phyloP scores from a whole-genome alignment of 2,797 vertebrate species.

The Discoglossus pictus region DNA sequence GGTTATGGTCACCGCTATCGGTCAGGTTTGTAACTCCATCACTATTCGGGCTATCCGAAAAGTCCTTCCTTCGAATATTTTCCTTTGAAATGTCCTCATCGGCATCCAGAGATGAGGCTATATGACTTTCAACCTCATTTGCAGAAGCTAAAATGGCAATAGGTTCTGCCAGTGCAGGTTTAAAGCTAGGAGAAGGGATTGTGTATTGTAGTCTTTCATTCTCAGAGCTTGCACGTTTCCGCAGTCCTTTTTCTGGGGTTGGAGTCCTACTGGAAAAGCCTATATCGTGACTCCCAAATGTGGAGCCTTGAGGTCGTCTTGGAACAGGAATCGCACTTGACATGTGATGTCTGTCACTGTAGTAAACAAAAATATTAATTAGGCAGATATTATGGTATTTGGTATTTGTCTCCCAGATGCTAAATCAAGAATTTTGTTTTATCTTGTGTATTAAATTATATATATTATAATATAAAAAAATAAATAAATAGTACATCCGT shows the following conservation, averaged over 20 bases:
- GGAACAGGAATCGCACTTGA: conserved; percentile 91
- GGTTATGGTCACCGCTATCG: conserved; percentile 35
- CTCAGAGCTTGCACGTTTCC: conserved; percentile 85
- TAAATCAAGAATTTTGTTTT: no score
- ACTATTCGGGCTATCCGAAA: conserved; percentile 56
- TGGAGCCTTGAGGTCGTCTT: conserved; percentile 76
- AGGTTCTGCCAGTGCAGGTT: conserved; percentile 64
- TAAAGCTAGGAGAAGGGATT: conserved; percentile 79
- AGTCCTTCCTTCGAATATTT: conserved; percentile 58
- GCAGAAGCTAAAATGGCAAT: conserved; percentile 49
- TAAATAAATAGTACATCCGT: no score
- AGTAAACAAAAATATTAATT: no score
- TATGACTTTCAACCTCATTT: conserved; percentile 53
- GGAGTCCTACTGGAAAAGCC: conserved; percentile 71
- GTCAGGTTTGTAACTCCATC: conserved; percentile 49
- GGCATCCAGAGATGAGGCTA: conserved; percentile 77
- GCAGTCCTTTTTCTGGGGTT: conserved; percentile 82
- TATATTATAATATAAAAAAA: no score
- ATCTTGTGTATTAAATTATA: no score
- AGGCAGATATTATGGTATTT: no score
- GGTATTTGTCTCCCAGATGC: no score
- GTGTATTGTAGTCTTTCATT: conserved; percentile 79
- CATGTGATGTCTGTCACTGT: conserved; percentile 84
- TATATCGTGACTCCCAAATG: conserved; percentile 72
- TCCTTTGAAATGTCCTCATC: conserved; percentile 70